Evolutionary conservation across 2,888 invertebrate species (phyloP), one percentile per base, ranked within the genome.

Genomic region (Quadriops clusia): DNA sequence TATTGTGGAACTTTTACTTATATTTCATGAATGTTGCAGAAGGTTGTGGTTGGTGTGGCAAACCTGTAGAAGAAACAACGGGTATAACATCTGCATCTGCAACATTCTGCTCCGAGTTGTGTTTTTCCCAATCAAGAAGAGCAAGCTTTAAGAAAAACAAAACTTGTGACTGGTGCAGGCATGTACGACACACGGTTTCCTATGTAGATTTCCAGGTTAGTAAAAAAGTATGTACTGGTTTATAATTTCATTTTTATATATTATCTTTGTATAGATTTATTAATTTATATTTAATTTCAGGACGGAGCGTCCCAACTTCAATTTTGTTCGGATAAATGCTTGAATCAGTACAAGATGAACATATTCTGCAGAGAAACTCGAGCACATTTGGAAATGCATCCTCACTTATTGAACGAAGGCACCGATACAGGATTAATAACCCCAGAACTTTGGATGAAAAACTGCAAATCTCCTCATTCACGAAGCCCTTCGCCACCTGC

Each of bases 331-430:
- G 87, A 90, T 59, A 89, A 89, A 68, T 93, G 91, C 53, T 68
- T 91, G 43, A 91, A 90, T 56, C 90, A 91, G 60, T 93, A 91
- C 69, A 91, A 93, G 66, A 91, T 93, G 90, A 87, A 90, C 59
- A 89, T 91, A 41, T 93, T 93, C 63, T 91, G 91, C 62, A 77
- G 83, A 28, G 91, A 91, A 63, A 89, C 91, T 4, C 82, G 87
- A 55, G 89, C 90, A 5, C 90, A 90, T 56, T 70, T 91, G 34
- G 85, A 89, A 54, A 74, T 89, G 59, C 77, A 79, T 56, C 82
- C 83, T 1, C 82, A 83, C 55, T 61, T 81, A 45, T 73, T 68
- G 8, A 62, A 42, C 7, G 53, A 43, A 20, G 40, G 45, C 3
- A 47, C 47, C 16, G 48, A 47, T 3, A 50, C 43, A 3, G 30